phyloP scores from a whole-genome alignment of 1,140 invertebrate species.

The Eurytemora carolleeae region DNA sequence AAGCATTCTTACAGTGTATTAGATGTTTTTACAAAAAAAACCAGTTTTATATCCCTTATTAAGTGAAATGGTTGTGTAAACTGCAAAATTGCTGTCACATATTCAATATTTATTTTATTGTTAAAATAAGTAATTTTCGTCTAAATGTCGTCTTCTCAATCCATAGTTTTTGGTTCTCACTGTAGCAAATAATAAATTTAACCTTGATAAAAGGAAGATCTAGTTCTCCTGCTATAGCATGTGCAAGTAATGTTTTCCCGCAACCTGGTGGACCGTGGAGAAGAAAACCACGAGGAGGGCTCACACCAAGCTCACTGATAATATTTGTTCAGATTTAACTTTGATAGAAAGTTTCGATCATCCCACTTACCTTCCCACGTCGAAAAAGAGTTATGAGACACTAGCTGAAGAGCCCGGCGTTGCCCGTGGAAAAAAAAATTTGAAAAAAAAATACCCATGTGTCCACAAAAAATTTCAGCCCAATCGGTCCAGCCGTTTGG shows the following conservation, averaged over 20 bases:
- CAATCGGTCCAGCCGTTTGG: no score
- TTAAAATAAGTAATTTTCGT: constrained; percentile 2
- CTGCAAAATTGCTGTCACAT: neutral
- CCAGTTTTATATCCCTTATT: constrained; percentile 8
- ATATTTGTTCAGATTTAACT: no score
- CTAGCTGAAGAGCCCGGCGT: no score
- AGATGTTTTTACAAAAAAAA: no score
- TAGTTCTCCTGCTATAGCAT: constrained; percentile 74
- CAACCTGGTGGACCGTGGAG: constrained; percentile 62
- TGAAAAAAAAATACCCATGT: no score
- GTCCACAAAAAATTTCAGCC: no score
- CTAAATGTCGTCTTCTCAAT: constrained; percentile 19
- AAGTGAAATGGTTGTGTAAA: constrained; percentile 6
- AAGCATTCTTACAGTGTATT: no score
- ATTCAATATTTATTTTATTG: constrained; percentile 4
- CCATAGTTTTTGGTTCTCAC: no score
- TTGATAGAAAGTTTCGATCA: no score
- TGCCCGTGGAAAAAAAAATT: no score
- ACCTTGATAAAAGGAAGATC: constrained; percentile 7
- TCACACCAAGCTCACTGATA: neutral
- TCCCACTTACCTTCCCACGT: no score
- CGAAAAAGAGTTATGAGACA: no score
- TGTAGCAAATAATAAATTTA: neutral
- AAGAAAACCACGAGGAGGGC: constrained; percentile 8
- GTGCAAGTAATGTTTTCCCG: constrained; percentile 72